phyloP scores from a whole-genome alignment of 1,140 invertebrate genomes.

The Drosophila azteca region DNA sequence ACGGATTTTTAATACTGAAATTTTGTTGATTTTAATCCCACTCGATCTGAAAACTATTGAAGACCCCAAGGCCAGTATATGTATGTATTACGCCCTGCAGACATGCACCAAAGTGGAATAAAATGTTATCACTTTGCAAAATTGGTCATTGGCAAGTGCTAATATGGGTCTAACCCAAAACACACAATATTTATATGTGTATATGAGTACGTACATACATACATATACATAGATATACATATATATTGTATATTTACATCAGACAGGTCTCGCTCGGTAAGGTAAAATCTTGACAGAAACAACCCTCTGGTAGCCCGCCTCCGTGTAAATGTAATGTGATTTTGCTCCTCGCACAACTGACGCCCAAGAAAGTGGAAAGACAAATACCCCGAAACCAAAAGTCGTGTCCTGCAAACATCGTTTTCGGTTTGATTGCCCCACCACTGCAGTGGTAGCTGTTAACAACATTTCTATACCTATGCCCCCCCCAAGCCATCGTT shows the following conservation, averaged over 20 bases:
- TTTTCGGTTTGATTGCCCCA: slow-evolving; percentile 1
- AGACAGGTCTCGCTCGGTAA: no score
- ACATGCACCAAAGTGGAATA: slow-evolving; percentile 48
- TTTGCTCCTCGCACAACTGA: slow-evolving; percentile 3
- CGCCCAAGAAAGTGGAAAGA: slow-evolving; percentile 34
- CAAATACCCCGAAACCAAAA: slow-evolving; percentile 46
- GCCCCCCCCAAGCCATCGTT: background rate
- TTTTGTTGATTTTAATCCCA: no score
- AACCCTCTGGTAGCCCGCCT: no score
- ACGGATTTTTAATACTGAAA: no score
- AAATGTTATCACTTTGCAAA: slow-evolving; percentile 73
- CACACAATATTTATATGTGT: slow-evolving; percentile 8
- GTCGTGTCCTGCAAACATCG: slow-evolving; percentile 13
- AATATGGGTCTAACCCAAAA: slow-evolving; percentile 47
- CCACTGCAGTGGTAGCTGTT: slow-evolving; percentile 9
- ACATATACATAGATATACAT: no score
- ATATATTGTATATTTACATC: no score
- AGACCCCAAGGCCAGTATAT: background rate
- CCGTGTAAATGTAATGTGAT: no score
- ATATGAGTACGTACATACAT: background rate
- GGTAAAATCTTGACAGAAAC: no score
- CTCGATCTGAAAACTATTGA: no score
- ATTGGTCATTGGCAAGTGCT: slow-evolving; percentile 74
- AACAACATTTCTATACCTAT: slow-evolving; percentile 26
- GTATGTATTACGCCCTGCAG: slow-evolving; percentile 6